phyloP scores from a whole-genome alignment of 2,888 invertebrate genomes.

The Herminia tarsipennalis region DNA sequence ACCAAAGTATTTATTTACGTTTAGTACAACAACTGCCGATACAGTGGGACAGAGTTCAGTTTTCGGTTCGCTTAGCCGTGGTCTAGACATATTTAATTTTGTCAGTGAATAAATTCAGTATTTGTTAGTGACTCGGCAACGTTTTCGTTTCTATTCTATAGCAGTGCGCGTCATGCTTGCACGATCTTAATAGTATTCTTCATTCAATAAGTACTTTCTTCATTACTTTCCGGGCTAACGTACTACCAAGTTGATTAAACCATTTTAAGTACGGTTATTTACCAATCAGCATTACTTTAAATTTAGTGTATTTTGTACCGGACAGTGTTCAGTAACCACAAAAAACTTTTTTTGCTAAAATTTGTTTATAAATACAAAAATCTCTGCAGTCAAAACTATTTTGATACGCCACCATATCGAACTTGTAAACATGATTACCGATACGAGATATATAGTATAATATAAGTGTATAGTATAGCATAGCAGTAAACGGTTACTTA shows the following conservation, averaged over 20 bases:
- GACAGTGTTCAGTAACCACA: too few relatives aligned
- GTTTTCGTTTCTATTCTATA: background rate
- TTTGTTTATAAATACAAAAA: too few relatives aligned
- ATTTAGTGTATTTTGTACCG: conserved; percentile 31
- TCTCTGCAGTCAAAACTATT: too few relatives aligned
- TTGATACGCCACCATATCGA: conserved; percentile 14
- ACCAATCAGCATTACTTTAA: conserved; percentile 4
- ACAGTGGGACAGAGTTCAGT: background rate
- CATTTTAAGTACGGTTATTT: background rate
- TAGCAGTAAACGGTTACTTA: background rate
- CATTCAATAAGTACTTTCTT: too few relatives aligned
- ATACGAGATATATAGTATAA: conserved; percentile 14
- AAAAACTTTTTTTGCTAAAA: too few relatives aligned
- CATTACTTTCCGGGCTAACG: background rate
- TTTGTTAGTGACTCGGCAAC: too few relatives aligned
- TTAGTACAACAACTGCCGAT: too few relatives aligned
- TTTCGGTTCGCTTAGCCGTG: background rate
- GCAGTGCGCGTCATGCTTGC: background rate
- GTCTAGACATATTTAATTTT: background rate
- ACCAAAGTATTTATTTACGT: background rate
- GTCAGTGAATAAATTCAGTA: background rate
- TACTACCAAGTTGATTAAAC: background rate
- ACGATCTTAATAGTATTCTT: too few relatives aligned
- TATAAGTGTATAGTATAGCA: background rate
- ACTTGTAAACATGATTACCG: conserved; percentile 2